Evolutionary conservation across 2,113 vertebrate genomes (phyloP), one percentile per base, ranked within the genome.

Genomic region (Zeus faber): DNA sequence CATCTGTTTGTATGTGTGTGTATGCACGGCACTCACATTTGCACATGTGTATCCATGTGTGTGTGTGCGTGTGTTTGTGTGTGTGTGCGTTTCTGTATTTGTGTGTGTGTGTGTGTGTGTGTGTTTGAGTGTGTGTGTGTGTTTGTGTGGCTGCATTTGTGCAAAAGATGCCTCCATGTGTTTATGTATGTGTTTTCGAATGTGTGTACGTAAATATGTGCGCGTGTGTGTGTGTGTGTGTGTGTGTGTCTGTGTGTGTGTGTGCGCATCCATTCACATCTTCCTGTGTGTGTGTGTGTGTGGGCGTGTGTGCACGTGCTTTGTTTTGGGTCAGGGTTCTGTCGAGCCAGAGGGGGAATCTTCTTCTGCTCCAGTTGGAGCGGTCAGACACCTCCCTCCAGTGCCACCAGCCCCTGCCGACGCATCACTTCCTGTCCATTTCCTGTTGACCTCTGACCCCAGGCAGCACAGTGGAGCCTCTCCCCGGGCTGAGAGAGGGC

Each of bases 281-380:
- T n/a, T n/a, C n/a, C n/a, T n/a, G n/a, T n/a, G n/a, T n/a, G n/a
- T n/a, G n/a, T n/a, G n/a, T n/a, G n/a, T n/a, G n/a, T n/a, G n/a
- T n/a, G n/a, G n/a, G n/a, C n/a, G n/a, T n/a, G n/a, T n/a, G n/a
- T n/a, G n/a, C n/a, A n/a, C n/a, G n/a, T n/a, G n/a, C n/a, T n/a
- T n/a, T n/a, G n/a, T n/a, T n/a, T n/a, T n/a, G n/a, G n/a, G n/a
- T n/a, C n/a, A n/a, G n/a, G n/a, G n/a, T n/a, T n/a, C n/a, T n/a
- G n/a, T n/a, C 45, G 53, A 72, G 60, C 79, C 70, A 74, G 75
- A 13, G 82, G 86, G 57, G 11, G 49, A 46, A 82, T 86, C 76
- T 77, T 80, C 77, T 83, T 85, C 84, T 86, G 80, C 84, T 86
- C 81, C 75, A 85, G 78, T 85, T 86, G 39, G 56, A 77, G 23